Evolutionary conservation across 2,888 invertebrate species (phyloP).

Genomic region (Carabus problematicus): DNA sequence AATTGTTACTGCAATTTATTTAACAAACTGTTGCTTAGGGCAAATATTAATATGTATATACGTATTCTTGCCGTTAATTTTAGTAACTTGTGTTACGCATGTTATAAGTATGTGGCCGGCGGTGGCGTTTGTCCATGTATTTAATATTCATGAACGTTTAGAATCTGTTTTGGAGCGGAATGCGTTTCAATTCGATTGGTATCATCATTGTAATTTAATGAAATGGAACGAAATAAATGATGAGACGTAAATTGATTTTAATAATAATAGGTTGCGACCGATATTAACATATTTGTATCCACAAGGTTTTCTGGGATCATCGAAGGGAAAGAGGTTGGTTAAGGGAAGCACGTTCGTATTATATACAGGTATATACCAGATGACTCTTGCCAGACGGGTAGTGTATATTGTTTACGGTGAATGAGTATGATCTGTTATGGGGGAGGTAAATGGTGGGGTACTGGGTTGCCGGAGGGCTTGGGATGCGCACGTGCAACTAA

Average conservation of each 20-base stretch:
- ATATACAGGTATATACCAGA: too few relatives aligned
- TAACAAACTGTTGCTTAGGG: too few relatives aligned
- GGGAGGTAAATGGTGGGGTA: neutral
- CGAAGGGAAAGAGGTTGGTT: too few relatives aligned
- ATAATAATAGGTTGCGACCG: neutral
- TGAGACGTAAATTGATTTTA: neutral
- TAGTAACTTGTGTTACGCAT: too few relatives aligned
- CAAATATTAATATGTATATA: too few relatives aligned
- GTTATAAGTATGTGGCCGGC: too few relatives aligned
- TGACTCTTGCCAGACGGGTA: neutral
- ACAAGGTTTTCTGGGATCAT: too few relatives aligned
- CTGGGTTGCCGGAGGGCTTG: neutral
- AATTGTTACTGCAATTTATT: too few relatives aligned
- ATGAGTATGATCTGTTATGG: too few relatives aligned
- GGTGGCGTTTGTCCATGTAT: too few relatives aligned
- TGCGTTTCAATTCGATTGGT: slow-evolving; percentile 11
- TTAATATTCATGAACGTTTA: neutral
- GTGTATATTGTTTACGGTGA: neutral
- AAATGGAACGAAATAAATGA: slow-evolving; percentile 6
- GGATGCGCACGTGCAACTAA: slow-evolving; percentile 31
- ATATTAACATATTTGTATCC: neutral
- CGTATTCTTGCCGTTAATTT: too few relatives aligned
- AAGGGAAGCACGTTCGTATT: too few relatives aligned
- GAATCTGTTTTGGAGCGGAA: slow-evolving; percentile 11
- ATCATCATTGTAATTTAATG: slow-evolving; percentile 14